Evolutionary conservation across 2,888 invertebrate genomes (phyloP), one percentile per base, ranked within the genome.

Genomic region (Psococerastis gibbosa): DNA sequence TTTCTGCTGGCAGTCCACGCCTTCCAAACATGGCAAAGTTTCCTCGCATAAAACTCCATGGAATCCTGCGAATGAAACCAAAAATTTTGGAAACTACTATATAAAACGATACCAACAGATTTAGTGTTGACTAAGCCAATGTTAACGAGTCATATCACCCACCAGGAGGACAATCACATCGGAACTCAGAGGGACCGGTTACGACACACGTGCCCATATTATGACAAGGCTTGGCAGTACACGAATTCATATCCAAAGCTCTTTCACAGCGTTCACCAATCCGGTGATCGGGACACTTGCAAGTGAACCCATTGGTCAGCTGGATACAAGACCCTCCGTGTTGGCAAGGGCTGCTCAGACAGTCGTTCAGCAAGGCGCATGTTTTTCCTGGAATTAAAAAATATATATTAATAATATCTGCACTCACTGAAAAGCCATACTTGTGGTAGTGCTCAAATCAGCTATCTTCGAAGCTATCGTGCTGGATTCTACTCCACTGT

Each of bases 21-120:
- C 65, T 23, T 63, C 56, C 2, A 68, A 62, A 53, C 74, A 70
- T 31, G 56, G 60, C 17, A 71, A 67, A 54, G 75, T 68, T 47
- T 60, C 59, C 52, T 79, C 76, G 62, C 82, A 82, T 15, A 60
- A 54, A 33, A 65, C 59, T 18, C 81, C 81, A 50, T 70, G 69
- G 62, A 69, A 80, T 23, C 80, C 67, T 58, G 50, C 11, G 27
- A 46, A 33, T 8, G 35, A 47, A 41, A 34, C 32, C 3, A 42
- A 34, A 2, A 41, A 23, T 32, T 35, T 46, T 31, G 4, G 32
- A 41, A 44, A n/a, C 42, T 44, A 2, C 43, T 27, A 43, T 41
- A 11, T 15, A 34, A 31, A 23, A 17, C 35, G 9, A 13, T 15
- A 11, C 22, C 20, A 43, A 13, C 22, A 11, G 22, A 2, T 33